phyloP scores from a whole-genome alignment of 2,797 vertebrate genomes.

The Rhinatrema bivittatum region DNA sequence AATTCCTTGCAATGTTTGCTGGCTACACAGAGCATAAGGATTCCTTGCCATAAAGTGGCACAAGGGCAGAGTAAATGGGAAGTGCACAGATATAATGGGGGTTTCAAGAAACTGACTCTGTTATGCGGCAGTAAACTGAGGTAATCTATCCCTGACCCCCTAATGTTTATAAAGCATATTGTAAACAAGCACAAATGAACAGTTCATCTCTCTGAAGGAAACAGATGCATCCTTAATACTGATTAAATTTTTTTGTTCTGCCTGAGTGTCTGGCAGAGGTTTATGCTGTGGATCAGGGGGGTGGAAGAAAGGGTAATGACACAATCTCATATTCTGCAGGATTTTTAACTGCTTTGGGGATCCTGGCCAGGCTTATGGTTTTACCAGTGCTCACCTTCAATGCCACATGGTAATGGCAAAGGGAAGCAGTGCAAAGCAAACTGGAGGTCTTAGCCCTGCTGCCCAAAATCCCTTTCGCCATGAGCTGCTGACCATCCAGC shows the following conservation, averaged over 20 bases:
- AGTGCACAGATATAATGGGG: constrained; percentile 18
- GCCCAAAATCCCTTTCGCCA: accelerated
- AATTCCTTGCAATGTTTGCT: constrained; percentile 8
- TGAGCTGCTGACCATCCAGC: accelerated
- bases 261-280: constrained; percentile 50
- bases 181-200: constrained; percentile 50
- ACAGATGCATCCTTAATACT: constrained; percentile 50
- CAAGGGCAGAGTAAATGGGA: constrained; percentile 21
- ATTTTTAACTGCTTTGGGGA: constrained; percentile 33
- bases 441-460: background rate
- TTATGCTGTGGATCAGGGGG: constrained; percentile 27
- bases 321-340: constrained; percentile 36
- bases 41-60: constrained; percentile 21
- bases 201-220: constrained; percentile 45
- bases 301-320: constrained; percentile 32
- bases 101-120: constrained; percentile 22
- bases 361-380: constrained; percentile 25
- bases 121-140: constrained; percentile 40
- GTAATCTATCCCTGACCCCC: constrained; percentile 50
- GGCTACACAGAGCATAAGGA: constrained; percentile 15
- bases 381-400: constrained; percentile 14
- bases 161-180: constrained; percentile 53
- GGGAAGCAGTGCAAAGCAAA: background rate
- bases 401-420: background rate
- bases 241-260: constrained; percentile 56